A percentile compares a stretch with the other conserved stretches of the same genome.
Evolutionary conservation across 2,888 invertebrate genomes (phyloP).

Genomic region (Xanthorhoe spadicearia): DNA sequence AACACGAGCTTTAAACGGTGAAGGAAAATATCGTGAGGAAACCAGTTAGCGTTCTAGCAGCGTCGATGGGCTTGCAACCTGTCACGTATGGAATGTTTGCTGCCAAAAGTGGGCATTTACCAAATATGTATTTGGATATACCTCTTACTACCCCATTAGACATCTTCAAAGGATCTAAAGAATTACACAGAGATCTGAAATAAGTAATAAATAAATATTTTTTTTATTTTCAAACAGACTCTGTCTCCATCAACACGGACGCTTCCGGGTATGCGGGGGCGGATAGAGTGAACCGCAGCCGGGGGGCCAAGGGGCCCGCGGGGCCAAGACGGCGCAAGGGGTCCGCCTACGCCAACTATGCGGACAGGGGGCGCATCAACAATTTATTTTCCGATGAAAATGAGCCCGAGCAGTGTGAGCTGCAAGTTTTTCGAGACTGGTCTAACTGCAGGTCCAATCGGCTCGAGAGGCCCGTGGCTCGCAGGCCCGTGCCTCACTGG

Average conservation of each 20-base stretch:
- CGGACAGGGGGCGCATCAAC: neutral
- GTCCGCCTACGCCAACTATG: neutral
- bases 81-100: no score
- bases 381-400: neutral
- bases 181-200: no score
- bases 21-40: no score
- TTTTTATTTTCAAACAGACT: conserved; percentile 19
- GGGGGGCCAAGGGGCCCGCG: no score
- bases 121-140: no score
- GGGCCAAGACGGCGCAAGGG: neutral
- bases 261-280: conserved; percentile 5
- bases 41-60: no score
- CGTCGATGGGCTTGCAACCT: no score
- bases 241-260: conserved; percentile 19
- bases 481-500: conserved; percentile 11
- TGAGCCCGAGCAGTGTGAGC: neutral
- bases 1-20: no score
- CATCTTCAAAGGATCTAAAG: no score
- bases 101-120: no score
- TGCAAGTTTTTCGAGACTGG: neutral
- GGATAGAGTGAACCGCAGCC: neutral
- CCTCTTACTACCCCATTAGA: no score
- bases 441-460: neutral
- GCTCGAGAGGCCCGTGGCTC: conserved; percentile 6
- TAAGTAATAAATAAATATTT: no score